These are phyloP conservation scores for Anastrepha ludens DNA, from an alignment of 1,140 invertebrate genomes.

Conservation along the genomic window DNA sequence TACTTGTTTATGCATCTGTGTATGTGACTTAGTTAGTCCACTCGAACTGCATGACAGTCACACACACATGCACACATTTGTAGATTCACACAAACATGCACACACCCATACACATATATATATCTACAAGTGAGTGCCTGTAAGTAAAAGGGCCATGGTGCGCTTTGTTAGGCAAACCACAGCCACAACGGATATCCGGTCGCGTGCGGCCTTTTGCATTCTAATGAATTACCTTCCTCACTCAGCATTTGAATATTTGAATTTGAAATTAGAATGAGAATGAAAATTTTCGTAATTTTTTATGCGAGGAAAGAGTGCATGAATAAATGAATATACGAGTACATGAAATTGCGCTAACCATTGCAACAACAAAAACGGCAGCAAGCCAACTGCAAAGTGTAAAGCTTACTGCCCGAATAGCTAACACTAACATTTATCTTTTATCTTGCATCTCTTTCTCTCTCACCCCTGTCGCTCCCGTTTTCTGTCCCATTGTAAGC, in stretches of 20 bases:
- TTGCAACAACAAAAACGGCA: background rate
- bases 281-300: background rate
- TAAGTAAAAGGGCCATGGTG: background rate
- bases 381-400: background rate
- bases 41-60: too few species aligned
- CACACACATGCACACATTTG: background rate
- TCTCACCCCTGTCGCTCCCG: background rate
- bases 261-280: slow-evolving; percentile 28
- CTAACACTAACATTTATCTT: background rate
- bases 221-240: slow-evolving; percentile 33
- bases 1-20: background rate
- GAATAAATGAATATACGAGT: slow-evolving; percentile 30
- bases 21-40: too few species aligned
- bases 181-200: slow-evolving; percentile 36
- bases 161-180: background rate
- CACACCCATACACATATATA: background rate
- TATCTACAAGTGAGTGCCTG: background rate
- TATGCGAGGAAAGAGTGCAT: background rate
- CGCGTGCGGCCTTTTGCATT: slow-evolving; percentile 42
- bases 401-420: background rate
- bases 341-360: background rate
- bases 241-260: slow-evolving; percentile 37
- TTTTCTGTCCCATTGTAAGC: background rate
- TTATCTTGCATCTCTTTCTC: background rate
- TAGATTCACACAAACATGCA: background rate